Base-by-base conservation (phyloP, 2,113 vertebrate species). In the Amblyopsis rosae region DNA sequence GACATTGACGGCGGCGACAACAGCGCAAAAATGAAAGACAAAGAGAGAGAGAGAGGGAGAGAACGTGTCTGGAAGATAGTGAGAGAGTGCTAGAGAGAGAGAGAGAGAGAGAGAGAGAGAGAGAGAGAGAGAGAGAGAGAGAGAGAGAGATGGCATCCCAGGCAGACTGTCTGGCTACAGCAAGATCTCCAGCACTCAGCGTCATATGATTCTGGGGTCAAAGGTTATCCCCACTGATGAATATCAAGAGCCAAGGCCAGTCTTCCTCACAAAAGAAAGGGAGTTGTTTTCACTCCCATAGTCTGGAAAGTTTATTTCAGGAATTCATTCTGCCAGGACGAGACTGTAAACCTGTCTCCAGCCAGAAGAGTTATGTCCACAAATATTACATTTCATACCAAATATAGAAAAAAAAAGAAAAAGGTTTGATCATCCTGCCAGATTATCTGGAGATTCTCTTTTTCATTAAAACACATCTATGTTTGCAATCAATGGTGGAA, bases 151-250 rank as follows among this genome's bases (percentile, higher is more conserved):
- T 87, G 88, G 83, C 77, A 82, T 90, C 89, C 83, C 85, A 90
- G 92, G 89, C 91, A 93, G 93, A 93, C 92, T 90, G 92, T 91
- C 92, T 93, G 92, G 91, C 92, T 93, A 89, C 92, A 82, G 65
- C 77, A n/a, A 83, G 91, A 92, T 91, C 91, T 89, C 79, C 88
- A 84, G 89, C 91, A 86, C 91, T 91, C 89, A 86, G 87, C 89
- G 83, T 93, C 92, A 92, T 90, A 88, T 91, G 92, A 93, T 92
- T 91, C 88, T 71, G 69, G 72, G 91, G 93, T 92, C 90, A 91
- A 73, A 92, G 92, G 92, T 93, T 92, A 93, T 92, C 91, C 92
- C 75, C 70, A 78, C 90, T 91, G 93, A 93, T 93, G 93, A 90
- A 90, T 93, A 93, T 93, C 90, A 41, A 41, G 79, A 77, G 74